Conservation (phyloP, 2,888 invertebrate genomes). For the Cryptops parisi region DNA sequence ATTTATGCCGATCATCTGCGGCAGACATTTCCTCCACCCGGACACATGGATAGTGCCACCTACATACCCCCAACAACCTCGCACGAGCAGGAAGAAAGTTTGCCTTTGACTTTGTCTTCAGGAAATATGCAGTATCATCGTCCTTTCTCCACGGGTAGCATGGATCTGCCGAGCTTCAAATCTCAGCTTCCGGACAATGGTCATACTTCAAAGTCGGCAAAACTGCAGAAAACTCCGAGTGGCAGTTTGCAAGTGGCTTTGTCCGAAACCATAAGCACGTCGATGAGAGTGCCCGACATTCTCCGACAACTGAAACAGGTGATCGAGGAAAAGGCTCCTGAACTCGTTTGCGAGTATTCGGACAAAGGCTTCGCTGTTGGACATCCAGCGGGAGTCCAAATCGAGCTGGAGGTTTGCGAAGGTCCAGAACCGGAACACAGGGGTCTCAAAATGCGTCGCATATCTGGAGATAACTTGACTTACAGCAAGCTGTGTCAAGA, state of each 20-base stretch:
- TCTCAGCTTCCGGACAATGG: neutral
- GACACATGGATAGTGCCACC: constrained; percentile 3
- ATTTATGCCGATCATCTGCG: constrained; percentile 20
- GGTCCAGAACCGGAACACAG: constrained; percentile 46
- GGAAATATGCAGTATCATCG: neutral
- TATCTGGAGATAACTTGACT: constrained; percentile 74
- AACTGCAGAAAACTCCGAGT: constrained; percentile 30
- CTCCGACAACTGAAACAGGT: constrained; percentile 59
- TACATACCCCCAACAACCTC: neutral
- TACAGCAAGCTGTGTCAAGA: constrained; percentile 78
- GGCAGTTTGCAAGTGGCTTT: constrained; percentile 54
- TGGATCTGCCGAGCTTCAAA: neutral
- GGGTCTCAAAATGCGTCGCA: constrained; percentile 67
- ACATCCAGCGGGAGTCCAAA: constrained; percentile 70
- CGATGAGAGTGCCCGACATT: constrained; percentile 61
- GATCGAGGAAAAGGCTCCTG: constrained; percentile 58
- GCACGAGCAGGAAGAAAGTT: neutral
- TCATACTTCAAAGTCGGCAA: constrained; percentile 2
- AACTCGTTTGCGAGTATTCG: constrained; percentile 21
- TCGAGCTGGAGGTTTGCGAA: constrained; percentile 64
- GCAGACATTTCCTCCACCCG: constrained; percentile 20
- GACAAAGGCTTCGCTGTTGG: constrained; percentile 45
- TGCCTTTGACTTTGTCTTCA: neutral
- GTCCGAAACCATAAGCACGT: constrained; percentile 57
- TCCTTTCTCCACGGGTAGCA: neutral